Percentiles rank a stretch among this genome's conserved stretches.
These are phyloP conservation scores for Nemotelus pantherinus DNA, from an alignment of 2,888 invertebrate species.

Conservation along the genomic window DNA sequence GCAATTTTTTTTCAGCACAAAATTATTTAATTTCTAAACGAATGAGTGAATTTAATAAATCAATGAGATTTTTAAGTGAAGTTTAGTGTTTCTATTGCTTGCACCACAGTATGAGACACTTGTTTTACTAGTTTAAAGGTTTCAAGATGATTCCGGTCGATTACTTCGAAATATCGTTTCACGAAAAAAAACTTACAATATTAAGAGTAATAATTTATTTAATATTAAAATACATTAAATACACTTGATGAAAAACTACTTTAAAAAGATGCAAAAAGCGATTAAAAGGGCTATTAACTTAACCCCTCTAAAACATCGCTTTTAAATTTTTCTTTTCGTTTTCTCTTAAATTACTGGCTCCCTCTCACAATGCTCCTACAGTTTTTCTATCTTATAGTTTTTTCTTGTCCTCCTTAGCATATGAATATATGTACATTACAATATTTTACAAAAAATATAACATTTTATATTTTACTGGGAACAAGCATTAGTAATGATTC, in stretches of 20 bases:
- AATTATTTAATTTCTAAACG: no score
- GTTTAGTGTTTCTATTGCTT: no score
- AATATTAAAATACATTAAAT: constrained; percentile 39
- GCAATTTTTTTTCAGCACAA: no score
- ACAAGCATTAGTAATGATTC: constrained; percentile 12
- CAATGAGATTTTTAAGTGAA: no score
- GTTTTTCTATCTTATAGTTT: neutral
- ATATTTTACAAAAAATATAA: constrained; percentile 40
- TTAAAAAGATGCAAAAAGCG: neutral
- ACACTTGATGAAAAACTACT: constrained; percentile 25
- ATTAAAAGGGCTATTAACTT: neutral
- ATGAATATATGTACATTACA: constrained; percentile 6
- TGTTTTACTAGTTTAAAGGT: no score
- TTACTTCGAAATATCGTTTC: no score
- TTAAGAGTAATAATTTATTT: constrained; percentile 41
- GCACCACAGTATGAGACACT: no score
- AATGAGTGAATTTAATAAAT: no score
- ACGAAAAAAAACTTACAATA: no score
- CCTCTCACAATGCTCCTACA: constrained; percentile 7
- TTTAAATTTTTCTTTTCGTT: constrained; percentile 13
- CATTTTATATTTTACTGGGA: constrained; percentile 9
- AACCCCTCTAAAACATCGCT: constrained; percentile 12
- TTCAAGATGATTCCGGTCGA: no score
- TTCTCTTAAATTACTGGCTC: constrained; percentile 24
- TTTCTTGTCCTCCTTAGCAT: constrained; percentile 19